Evolutionary conservation across 2,113 vertebrate species (phyloP).

Genomic region (Dryoscopus gambensis): DNA sequence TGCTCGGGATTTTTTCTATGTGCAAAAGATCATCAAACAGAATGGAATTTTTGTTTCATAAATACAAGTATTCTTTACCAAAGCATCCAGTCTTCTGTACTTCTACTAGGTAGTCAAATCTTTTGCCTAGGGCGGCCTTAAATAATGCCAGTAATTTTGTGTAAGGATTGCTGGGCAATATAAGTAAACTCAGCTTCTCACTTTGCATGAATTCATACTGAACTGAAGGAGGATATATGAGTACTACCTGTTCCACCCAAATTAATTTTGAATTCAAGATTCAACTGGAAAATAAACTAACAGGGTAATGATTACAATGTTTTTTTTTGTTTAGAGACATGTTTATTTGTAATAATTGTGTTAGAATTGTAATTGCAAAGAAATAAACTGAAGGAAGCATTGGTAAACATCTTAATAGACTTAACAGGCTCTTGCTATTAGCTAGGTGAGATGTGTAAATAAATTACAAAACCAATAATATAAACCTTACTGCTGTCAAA

Average conservation of each 20-base stretch:
- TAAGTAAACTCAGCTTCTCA: background rate
- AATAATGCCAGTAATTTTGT: background rate
- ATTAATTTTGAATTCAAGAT: background rate
- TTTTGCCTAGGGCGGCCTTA: background rate
- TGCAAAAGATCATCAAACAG: background rate
- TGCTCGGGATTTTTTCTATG: background rate
- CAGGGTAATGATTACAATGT: background rate
- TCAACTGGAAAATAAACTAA: constrained; percentile 6
- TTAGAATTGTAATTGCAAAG: background rate
- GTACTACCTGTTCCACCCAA: background rate
- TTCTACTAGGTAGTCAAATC: background rate
- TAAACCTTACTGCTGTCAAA: background rate
- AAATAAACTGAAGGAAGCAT: background rate
- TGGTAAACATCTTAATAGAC: constrained; percentile 3
- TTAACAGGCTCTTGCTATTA: background rate
- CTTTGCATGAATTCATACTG: background rate
- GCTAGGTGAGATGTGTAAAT: background rate
- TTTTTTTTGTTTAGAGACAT: background rate
- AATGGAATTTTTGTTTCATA: background rate
- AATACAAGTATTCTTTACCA: background rate
- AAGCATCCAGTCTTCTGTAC: background rate
- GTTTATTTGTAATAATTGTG: constrained; percentile 5
- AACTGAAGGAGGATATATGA: background rate
- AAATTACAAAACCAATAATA: background rate
- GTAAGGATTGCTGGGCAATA: background rate